Conservation (phyloP, 2,797 vertebrate genomes). For the Epinephelus coioides region DNA sequence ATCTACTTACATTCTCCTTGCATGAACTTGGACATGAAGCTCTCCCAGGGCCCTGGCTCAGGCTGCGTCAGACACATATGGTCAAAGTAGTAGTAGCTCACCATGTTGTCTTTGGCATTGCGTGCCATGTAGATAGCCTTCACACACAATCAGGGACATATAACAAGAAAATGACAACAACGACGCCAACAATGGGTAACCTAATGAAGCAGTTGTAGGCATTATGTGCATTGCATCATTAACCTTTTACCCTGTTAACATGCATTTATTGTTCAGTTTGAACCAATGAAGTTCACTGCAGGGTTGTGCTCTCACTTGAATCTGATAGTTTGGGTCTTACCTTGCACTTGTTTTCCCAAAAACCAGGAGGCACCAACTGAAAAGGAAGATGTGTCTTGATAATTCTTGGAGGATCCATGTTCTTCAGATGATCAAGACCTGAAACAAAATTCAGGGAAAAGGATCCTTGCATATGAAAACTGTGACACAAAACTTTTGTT, state of each 20-base stretch:
- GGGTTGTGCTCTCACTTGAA: neutral
- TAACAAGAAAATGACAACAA: slow-evolving; percentile 16
- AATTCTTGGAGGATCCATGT: slow-evolving; percentile 86
- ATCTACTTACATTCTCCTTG: slow-evolving; percentile 85
- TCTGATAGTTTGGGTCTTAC: slow-evolving; percentile 71
- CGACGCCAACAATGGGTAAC: slow-evolving; percentile 10
- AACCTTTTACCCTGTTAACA: too few relatives aligned
- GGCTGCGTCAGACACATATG: slow-evolving; percentile 90
- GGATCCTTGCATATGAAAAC: neutral
- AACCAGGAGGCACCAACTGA: slow-evolving; percentile 88
- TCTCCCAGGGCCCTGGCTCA: slow-evolving; percentile 90
- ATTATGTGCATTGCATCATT: neutral
- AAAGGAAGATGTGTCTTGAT: slow-evolving; percentile 92
- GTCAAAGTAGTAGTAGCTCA: slow-evolving; percentile 94
- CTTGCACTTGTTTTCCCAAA: slow-evolving; percentile 94
- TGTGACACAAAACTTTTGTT: too few relatives aligned
- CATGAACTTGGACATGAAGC: slow-evolving; percentile 90
- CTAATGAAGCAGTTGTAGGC: neutral
- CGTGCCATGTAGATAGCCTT: slow-evolving; percentile 93
- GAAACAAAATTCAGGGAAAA: slow-evolving; percentile 44
- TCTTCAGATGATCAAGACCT: slow-evolving; percentile 82
- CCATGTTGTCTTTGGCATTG: slow-evolving; percentile 94
- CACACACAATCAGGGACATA: neutral
- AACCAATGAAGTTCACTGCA: neutral
- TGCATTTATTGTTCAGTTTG: neutral